Conservation (phyloP, 2,113 vertebrate genomes). For the Camelus bactrianus region DNA sequence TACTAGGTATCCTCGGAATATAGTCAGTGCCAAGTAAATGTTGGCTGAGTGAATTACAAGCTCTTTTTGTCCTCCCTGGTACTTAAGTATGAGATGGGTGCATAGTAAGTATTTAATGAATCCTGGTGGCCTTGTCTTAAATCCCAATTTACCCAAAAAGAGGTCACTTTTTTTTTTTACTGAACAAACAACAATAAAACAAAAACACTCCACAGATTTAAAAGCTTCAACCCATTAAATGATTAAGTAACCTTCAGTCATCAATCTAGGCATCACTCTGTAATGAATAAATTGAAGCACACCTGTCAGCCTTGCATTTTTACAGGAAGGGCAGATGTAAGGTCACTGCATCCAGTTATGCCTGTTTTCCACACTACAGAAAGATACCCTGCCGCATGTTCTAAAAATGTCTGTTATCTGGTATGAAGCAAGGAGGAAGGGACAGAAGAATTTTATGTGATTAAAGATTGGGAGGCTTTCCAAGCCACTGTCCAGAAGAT, state of each 20-base stretch:
- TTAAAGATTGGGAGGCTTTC: constrained; percentile 57
- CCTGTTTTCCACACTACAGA: not conserved
- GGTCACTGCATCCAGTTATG: not conserved
- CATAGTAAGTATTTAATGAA: not conserved
- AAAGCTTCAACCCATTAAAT: not conserved
- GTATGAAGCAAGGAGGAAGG: not conserved
- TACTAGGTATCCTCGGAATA: not conserved
- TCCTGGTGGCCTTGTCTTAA: not conserved
- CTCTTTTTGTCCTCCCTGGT: not conserved
- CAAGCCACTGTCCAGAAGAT: constrained; percentile 53
- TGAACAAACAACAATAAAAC: not conserved
- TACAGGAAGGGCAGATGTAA: not conserved
- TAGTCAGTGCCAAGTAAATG: constrained; percentile 38
- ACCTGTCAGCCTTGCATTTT: constrained; percentile 1
- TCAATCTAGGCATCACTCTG: not conserved
- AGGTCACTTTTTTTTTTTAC: not conserved
- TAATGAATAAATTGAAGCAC: not conserved
- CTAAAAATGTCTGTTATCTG: constrained; percentile 50
- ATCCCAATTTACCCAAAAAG: not conserved
- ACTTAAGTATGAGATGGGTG: not conserved
- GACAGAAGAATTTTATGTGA: constrained; percentile 41
- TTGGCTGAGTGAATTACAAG: constrained; percentile 24
- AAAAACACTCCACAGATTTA: not conserved
- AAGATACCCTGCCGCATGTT: not conserved
- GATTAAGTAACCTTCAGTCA: constrained; percentile 25